These are phyloP conservation scores for Eurystomus glaucurus DNA, from an alignment of 2,797 vertebrate genomes.

Conservation along the genomic window DNA sequence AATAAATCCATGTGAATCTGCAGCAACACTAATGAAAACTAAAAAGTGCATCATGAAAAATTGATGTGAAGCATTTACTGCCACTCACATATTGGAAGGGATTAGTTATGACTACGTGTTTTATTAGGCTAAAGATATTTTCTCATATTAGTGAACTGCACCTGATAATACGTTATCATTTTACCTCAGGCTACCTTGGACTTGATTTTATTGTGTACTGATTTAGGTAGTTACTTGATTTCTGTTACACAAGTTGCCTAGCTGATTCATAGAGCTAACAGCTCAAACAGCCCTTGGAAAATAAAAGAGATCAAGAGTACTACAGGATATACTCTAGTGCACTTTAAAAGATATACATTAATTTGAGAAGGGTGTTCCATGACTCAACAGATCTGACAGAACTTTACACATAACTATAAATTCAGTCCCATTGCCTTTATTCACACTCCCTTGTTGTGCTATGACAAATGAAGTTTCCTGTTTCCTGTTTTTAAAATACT, in stretches of 20 bases:
- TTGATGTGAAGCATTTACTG: background rate
- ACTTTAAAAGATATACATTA: background rate
- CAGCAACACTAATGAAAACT: background rate
- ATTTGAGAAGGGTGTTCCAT: background rate
- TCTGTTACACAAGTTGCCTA: background rate
- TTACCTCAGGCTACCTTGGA: background rate
- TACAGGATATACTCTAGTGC: background rate
- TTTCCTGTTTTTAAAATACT: background rate
- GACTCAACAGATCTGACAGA: background rate
- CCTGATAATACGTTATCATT: background rate
- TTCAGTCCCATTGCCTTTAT: background rate
- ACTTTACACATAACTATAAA: background rate
- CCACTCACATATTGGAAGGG: background rate
- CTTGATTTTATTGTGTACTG: background rate
- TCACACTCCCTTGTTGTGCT: background rate
- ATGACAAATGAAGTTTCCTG: fast-evolving
- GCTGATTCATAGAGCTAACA: background rate
- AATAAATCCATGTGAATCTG: background rate
- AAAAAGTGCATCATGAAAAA: background rate
- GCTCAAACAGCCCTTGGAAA: background rate
- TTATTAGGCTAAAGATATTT: constrained; percentile 20
- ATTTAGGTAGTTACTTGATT: background rate
- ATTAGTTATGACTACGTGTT: constrained; percentile 19
- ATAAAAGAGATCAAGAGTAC: background rate
- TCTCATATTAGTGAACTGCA: background rate